Evolutionary conservation across 2,888 invertebrate genomes (phyloP), one percentile per base, ranked within the genome.

Genomic region (Bembecia ichneumoniformis): DNA sequence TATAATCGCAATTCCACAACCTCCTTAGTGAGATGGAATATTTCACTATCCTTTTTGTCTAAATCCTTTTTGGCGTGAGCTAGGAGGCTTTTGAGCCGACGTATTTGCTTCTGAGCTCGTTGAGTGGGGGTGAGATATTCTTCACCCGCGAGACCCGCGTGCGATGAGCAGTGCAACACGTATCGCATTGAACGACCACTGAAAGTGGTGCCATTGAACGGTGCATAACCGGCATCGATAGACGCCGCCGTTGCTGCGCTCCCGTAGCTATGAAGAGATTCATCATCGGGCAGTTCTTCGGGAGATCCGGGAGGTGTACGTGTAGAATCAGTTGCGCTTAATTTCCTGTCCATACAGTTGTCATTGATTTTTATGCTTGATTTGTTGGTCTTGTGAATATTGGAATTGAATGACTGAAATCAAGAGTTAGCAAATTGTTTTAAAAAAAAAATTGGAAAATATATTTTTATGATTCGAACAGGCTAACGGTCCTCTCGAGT

Each of bases 81-180:
- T 46, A 95, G 86, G 3, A 94, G 79, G 52, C 89, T 89, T 82
- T 94, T 92, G 17, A 96, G 89, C 51, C 93, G 90, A 54, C 93
- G 89, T 36, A 96, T 92, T 75, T 95, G 94, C 59, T 92, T 89
- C 64, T 94, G 93, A 9, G 95, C 95, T 53, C 96, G 87, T 73
- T 96, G 96, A 1, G 96, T 96, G 11, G 96, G 96, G 48, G 96
- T 96, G 51, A 96, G 88, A 75, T 96, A 96, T 64, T 95, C 94
- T 53, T 94, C 93, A 45, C 92, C 93, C 47, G 93, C 91, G 47
- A 92, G 90, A 1, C 92, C 92, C 3, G 92, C 91, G 72, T 94
- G 92, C 57, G 93, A 92, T 49, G 94, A 94, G 73, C 96, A 96
- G 74, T 96, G 96, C 47, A 95, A 91, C 53, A 96, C 94, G 74